Conservation (phyloP, 2,888 invertebrate species). For the Leptinotarsa tumamoca region DNA sequence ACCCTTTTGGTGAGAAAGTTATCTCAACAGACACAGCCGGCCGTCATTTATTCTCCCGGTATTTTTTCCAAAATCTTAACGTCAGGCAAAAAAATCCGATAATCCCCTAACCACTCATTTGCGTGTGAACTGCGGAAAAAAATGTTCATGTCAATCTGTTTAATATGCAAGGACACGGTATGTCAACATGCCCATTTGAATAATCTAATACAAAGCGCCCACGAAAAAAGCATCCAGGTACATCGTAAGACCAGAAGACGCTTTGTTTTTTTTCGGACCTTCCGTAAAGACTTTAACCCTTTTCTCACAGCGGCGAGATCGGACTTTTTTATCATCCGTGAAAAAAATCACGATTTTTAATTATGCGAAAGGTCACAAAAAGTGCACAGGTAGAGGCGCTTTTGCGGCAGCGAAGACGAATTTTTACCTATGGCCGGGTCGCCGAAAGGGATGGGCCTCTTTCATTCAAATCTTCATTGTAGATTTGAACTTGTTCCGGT, state of each 20-base stretch:
- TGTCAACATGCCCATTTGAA: slow-evolving; percentile 64
- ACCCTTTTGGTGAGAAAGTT: slow-evolving; percentile 10
- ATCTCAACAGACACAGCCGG: not conserved
- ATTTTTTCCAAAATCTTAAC: slow-evolving; percentile 6
- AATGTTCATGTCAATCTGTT: slow-evolving; percentile 59
- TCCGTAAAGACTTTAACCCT: slow-evolving; percentile 56
- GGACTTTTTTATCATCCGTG: slow-evolving; percentile 48
- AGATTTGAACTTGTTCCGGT: slow-evolving; percentile 3
- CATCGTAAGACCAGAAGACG: slow-evolving; percentile 53
- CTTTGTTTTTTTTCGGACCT: slow-evolving; percentile 58
- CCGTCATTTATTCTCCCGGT: slow-evolving; percentile 9
- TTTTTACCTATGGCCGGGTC: slow-evolving; percentile 5
- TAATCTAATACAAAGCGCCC: slow-evolving; percentile 61
- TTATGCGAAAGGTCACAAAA: slow-evolving; percentile 54
- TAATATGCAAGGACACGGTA: slow-evolving; percentile 67
- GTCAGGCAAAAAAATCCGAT: slow-evolving; percentile 7
- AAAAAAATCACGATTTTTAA: slow-evolving; percentile 60
- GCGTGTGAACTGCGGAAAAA: slow-evolving; percentile 65
- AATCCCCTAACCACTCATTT: slow-evolving; percentile 47
- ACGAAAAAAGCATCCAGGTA: slow-evolving; percentile 64
- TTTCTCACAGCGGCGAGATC: slow-evolving; percentile 62
- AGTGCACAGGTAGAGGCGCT: slow-evolving; percentile 50
- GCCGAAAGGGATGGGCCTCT: slow-evolving; percentile 29
- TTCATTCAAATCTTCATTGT: slow-evolving; percentile 13
- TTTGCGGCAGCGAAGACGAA: slow-evolving; percentile 11